Evolutionary conservation across 1,140 invertebrate species (phyloP).

Genomic region (Campodea augens): DNA sequence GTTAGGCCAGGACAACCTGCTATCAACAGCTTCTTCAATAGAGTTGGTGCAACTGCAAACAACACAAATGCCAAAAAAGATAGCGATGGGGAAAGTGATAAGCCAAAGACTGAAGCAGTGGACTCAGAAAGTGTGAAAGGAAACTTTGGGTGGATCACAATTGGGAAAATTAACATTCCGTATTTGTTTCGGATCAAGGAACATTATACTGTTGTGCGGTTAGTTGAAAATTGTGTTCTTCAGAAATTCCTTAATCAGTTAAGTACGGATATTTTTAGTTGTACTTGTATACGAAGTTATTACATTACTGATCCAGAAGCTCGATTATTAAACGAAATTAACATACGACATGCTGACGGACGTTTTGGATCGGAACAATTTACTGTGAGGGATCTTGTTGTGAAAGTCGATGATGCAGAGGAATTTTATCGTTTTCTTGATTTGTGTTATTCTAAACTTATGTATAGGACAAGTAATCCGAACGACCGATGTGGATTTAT

Average conservation of each 20-base stretch:
- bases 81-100: constrained; percentile 3
- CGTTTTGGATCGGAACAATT: constrained; percentile 80
- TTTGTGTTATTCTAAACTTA: constrained; percentile 65
- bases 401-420: constrained; percentile 61
- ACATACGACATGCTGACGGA: constrained; percentile 72
- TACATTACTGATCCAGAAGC: constrained; percentile 82
- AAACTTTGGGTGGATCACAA: constrained; percentile 70
- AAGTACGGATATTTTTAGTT: constrained; percentile 64
- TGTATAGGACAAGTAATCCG: constrained; percentile 27
- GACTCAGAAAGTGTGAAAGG: constrained; percentile 66
- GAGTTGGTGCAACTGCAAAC: constrained; percentile 2
- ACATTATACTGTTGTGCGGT: constrained; percentile 75
- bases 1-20: constrained; percentile 24
- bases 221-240: constrained; percentile 58
- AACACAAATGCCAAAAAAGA: neutral
- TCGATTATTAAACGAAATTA: constrained; percentile 80
- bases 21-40: constrained; percentile 36
- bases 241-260: constrained; percentile 64
- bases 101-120: constrained; percentile 19
- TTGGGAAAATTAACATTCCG: constrained; percentile 68
- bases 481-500: constrained; percentile 81
- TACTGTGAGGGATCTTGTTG: constrained; percentile 71
- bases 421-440: constrained; percentile 81
- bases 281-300: constrained; percentile 77
- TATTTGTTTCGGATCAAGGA: constrained; percentile 64